These are phyloP conservation scores for Lophotis ruficrista DNA, from an alignment of 2,113 vertebrate species.

Conservation along the genomic window DNA sequence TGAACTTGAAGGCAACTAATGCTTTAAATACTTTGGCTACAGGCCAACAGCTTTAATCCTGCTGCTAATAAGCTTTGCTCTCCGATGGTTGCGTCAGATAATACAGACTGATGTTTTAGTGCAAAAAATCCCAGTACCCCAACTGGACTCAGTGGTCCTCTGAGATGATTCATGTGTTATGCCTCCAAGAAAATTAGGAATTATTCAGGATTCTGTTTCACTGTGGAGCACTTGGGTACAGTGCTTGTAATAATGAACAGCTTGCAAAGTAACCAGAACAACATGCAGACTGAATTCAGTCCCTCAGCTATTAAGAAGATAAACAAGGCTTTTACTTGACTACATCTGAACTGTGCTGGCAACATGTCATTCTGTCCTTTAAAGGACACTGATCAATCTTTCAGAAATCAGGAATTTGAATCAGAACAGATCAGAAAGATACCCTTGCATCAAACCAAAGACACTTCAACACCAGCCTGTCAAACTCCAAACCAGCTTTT, in stretches of 20 bases:
- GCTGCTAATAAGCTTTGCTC: slow-evolving; percentile 22
- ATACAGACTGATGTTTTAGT: neutral
- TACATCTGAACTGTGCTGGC: neutral
- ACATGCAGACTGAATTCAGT: neutral
- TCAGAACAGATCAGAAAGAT: neutral
- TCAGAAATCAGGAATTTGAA: neutral
- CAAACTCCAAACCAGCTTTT: neutral
- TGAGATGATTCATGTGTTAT: neutral
- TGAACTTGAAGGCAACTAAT: neutral
- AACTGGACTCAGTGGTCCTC: neutral
- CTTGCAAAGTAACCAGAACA: neutral
- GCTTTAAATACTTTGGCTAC: neutral
- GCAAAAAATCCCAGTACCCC: neutral
- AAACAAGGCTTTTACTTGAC: neutral
- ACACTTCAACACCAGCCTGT: neutral
- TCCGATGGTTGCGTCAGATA: neutral
- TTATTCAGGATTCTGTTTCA: neutral
- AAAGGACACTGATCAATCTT: neutral
- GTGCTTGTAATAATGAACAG: neutral
- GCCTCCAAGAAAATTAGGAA: neutral
- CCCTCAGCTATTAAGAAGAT: neutral
- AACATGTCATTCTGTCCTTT: neutral
- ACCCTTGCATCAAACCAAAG: neutral
- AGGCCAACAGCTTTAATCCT: neutral
- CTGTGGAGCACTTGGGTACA: neutral